Conservation (phyloP, 37 sponge, comb jelly and placozoan species). For the Ephydatia muelleri region DNA sequence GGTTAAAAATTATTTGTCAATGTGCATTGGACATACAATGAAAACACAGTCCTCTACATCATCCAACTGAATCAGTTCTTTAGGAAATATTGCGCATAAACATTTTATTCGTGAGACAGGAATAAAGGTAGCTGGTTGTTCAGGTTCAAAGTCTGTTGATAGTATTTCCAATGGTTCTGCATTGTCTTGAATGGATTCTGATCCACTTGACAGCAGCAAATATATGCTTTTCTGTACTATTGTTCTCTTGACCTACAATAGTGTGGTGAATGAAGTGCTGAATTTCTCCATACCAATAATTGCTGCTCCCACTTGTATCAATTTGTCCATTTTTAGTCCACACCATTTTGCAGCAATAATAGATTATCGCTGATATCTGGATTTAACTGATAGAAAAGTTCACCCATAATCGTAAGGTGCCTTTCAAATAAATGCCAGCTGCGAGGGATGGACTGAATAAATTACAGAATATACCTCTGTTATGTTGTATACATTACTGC, state of each 20-base stretch:
- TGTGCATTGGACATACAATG: no score
- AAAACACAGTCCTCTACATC: no score
- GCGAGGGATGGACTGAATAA: no score
- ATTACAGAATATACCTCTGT: no score
- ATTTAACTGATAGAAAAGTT: conserved; percentile 1
- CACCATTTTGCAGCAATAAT: background rate
- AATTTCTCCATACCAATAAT: no score
- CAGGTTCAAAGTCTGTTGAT: background rate
- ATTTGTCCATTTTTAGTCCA: background rate
- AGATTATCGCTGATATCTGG: background rate
- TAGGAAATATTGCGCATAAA: background rate
- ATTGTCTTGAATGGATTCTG: background rate
- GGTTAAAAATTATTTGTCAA: no score
- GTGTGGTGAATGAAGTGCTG: background rate
- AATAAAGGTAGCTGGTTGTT: background rate
- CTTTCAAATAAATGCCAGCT: background rate
- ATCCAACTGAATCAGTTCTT: no score
- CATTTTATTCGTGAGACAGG: background rate
- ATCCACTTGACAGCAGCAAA: background rate
- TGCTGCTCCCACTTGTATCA: no score
- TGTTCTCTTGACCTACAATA: background rate
- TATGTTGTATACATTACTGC: no score
- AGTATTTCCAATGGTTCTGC: background rate
- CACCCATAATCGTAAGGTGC: background rate
- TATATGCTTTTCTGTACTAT: background rate